Conservation (phyloP, 2,113 vertebrate genomes). For the Malurus melanocephalus region DNA sequence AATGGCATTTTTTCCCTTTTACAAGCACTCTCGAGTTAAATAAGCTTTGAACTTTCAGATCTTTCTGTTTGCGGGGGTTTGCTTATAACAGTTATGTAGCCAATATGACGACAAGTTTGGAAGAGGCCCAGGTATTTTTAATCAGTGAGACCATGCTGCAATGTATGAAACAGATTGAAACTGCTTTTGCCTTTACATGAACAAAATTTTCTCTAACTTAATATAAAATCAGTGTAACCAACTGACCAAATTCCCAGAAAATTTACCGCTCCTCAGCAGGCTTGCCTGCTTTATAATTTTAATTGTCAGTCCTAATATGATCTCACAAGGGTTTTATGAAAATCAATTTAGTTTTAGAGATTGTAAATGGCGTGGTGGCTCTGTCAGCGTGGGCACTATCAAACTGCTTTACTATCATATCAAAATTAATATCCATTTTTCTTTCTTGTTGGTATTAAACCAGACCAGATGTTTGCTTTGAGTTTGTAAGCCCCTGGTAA, state of each 20-base stretch:
- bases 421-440: constrained; percentile 45
- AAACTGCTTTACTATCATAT: constrained; percentile 31
- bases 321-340: constrained; percentile 11
- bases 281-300: constrained; percentile 6
- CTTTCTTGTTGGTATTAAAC: constrained; percentile 29
- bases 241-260: constrained; percentile 39
- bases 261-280: constrained; percentile 31
- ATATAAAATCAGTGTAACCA: constrained; percentile 48
- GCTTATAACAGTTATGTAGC: constrained; percentile 60
- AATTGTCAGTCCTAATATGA: constrained; percentile 32
- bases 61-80: constrained; percentile 57
- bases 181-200: constrained; percentile 35
- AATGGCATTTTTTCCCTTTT: constrained; percentile 66
- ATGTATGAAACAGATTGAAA: constrained; percentile 63
- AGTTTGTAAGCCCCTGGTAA: constrained; percentile 30
- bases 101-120: constrained; percentile 68
- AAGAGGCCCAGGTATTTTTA: constrained; percentile 71
- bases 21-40: constrained; percentile 68
- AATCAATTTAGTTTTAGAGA: constrained; percentile 38
- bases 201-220: constrained; percentile 46
- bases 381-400: background rate
- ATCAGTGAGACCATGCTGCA: constrained; percentile 56
- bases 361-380: background rate
- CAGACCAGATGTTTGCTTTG: constrained; percentile 38
- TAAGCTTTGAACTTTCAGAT: constrained; percentile 75